Base-by-base conservation (phyloP, 2,888 invertebrate species). In the Ormyrus labotus region DNA sequence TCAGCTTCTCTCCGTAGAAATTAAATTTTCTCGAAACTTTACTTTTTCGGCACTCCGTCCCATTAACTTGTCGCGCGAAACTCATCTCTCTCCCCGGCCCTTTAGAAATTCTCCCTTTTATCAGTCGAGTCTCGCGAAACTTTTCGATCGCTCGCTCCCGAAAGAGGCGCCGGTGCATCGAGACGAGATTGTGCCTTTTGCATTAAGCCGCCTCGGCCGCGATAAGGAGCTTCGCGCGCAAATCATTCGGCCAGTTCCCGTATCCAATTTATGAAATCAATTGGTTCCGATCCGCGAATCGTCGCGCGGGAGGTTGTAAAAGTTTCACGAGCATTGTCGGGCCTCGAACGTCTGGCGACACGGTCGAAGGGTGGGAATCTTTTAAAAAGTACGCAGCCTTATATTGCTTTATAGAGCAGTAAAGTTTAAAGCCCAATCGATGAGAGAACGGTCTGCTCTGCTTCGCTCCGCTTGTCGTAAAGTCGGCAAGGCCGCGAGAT, bases 351-450 rank as follows among this genome's bases (percentile, higher is more conserved):
- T 2, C 19, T 34, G 34, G 58, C 45, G 51, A 57, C 67, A 63
- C 53, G 57, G 55, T 34, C 34, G 34, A 34, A 19, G 19, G 13
- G 13, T 60, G 51, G 51, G 60, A 75, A 64, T 58, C 68, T 69
- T 69, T 69, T 57, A 57, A 73, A 73, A 74, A 74, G 69, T 63
- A 51, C 55, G 48, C 34, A 34, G 45, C 50, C 19, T 65, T 75
- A 68, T 61, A 71, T 75, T 71, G 65, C 65, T 80, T 80, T 80
- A 76, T 76, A 57, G 71, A 72, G 55, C 61, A 63, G 68, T 79
- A 79, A 80, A 80, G 80, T 80, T 80, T 70, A 80, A 63, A 67
- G 61, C 45, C 58, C 60, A 80, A 80, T 80, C 75, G 80, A 80
- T 72, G 53, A 58, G 53, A 58, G 2, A 34, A 9, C n/a, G 60